Percentiles rank a stretch among this genome's conserved stretches.
Evolutionary conservation across 2,888 invertebrate genomes (phyloP).

Genomic region (Monochamus alternatus): DNA sequence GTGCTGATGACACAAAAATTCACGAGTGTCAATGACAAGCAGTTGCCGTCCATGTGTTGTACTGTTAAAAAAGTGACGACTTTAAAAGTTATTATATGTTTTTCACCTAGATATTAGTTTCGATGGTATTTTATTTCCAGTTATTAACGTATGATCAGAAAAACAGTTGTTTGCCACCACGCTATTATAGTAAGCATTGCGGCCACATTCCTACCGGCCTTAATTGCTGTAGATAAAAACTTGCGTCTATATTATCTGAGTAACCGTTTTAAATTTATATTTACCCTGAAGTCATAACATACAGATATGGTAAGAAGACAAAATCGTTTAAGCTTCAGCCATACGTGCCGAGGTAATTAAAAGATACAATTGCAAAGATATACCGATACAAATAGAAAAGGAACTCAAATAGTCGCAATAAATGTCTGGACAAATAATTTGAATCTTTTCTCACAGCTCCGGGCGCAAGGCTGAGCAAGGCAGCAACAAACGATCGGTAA

Average conservation of each 20-base stretch:
- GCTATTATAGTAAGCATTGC: too few relatives aligned
- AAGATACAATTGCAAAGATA: slow-evolving; percentile 51
- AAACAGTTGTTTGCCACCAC: too few relatives aligned
- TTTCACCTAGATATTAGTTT: too few relatives aligned
- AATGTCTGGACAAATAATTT: slow-evolving; percentile 52
- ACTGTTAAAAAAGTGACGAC: too few relatives aligned
- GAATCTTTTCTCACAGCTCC: slow-evolving; percentile 43
- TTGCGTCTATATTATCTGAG: background rate
- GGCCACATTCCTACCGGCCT: background rate
- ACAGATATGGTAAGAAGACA: background rate
- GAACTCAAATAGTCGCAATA: slow-evolving; percentile 50
- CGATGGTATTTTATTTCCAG: too few relatives aligned
- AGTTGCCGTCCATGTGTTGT: too few relatives aligned
- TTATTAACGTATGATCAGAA: too few relatives aligned
- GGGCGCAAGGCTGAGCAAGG: slow-evolving; percentile 47
- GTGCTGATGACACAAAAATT: too few relatives aligned
- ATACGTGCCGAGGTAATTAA: slow-evolving; percentile 50
- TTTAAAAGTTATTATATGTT: too few relatives aligned
- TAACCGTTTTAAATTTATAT: background rate
- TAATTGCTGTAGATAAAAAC: background rate
- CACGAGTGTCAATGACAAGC: too few relatives aligned
- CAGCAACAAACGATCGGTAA: slow-evolving; percentile 51
- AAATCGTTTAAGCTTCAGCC: background rate
- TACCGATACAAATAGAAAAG: slow-evolving; percentile 48
- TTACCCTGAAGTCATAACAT: background rate